These are phyloP conservation scores for Takifugu ocellatus DNA, from an alignment of 2,797 vertebrate species.

Conservation along the genomic window DNA sequence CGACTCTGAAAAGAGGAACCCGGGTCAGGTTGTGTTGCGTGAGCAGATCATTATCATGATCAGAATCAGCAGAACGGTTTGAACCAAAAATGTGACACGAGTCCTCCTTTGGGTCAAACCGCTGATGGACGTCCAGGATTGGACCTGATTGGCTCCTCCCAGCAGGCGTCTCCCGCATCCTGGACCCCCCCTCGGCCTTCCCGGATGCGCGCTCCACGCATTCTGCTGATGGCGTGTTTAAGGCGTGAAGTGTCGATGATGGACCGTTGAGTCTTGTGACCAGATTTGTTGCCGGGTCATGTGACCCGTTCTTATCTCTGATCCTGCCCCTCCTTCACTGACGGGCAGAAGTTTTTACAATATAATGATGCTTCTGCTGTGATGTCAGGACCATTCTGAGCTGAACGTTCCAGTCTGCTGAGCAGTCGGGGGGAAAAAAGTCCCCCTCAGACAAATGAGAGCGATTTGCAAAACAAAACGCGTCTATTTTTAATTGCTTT, in stretches of 20 bases:
- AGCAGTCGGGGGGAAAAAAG: too few relatives aligned
- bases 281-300: slow-evolving; percentile 49
- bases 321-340: not conserved
- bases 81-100: not conserved
- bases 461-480: too few relatives aligned
- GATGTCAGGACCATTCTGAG: too few relatives aligned
- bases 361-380: too few relatives aligned
- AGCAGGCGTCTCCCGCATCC: not conserved
- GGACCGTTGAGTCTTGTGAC: slow-evolving; percentile 63
- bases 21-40: not conserved
- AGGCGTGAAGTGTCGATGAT: slow-evolving; percentile 2
- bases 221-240: not conserved
- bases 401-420: too few relatives aligned
- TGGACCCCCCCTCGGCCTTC: not conserved
- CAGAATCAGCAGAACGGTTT: not conserved
- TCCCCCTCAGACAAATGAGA: too few relatives aligned
- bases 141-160: not conserved
- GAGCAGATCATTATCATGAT: not conserved
- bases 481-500: too few relatives aligned
- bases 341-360: not conserved
- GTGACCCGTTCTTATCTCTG: slow-evolving; percentile 40
- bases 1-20: not conserved
- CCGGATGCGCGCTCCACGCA: slow-evolving; percentile 2
- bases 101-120: too few relatives aligned
- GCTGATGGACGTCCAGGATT: too few relatives aligned